These are phyloP conservation scores for Asteroscopus sphinx DNA, from an alignment of 2,888 invertebrate genomes.

Conservation along the genomic window DNA sequence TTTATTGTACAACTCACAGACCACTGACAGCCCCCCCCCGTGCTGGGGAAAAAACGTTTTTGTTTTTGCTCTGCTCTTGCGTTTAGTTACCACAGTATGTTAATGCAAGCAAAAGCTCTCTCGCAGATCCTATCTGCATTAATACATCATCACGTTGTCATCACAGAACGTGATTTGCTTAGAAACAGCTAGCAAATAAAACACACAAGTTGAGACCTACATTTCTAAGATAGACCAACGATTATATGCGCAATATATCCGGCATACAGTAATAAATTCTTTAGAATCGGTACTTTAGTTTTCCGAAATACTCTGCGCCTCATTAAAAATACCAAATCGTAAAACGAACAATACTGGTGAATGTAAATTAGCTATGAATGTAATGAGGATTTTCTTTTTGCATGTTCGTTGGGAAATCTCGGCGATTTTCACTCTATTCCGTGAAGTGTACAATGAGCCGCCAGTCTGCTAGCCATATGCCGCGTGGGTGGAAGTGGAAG, in stretches of 20 bases:
- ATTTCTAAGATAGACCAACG: conserved; percentile 22
- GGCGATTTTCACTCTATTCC: conserved; percentile 55
- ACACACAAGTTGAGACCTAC: conserved; percentile 35
- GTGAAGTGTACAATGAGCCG: conserved; percentile 42
- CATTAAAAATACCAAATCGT: conserved; percentile 15
- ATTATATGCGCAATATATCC: conserved; percentile 34
- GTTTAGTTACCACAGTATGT: too few relatives aligned
- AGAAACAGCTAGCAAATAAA: conserved; percentile 32
- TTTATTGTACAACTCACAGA: too few relatives aligned
- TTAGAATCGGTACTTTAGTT: conserved; percentile 17
- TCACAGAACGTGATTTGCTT: conserved; percentile 44
- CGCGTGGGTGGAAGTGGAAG: conserved; percentile 70
- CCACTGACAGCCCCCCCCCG: too few relatives aligned
- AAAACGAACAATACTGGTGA: conserved; percentile 26
- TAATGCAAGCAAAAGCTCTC: conserved; percentile 35
- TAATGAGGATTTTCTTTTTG: conserved; percentile 28
- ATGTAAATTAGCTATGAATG: conserved; percentile 26
- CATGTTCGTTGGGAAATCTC: conserved; percentile 38
- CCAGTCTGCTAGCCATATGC: conserved; percentile 49
- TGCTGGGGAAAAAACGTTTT: too few relatives aligned
- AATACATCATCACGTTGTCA: conserved; percentile 50
- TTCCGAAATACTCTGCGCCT: conserved; percentile 16
- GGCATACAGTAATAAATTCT: conserved; percentile 25
- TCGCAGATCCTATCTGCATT: conserved; percentile 35
- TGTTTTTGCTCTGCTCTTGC: too few relatives aligned